Percentiles rank a stretch among this genome's conserved stretches.
Conservation (phyloP, 2,113 vertebrate genomes). For the Ptilorrhoa leucosticta region DNA sequence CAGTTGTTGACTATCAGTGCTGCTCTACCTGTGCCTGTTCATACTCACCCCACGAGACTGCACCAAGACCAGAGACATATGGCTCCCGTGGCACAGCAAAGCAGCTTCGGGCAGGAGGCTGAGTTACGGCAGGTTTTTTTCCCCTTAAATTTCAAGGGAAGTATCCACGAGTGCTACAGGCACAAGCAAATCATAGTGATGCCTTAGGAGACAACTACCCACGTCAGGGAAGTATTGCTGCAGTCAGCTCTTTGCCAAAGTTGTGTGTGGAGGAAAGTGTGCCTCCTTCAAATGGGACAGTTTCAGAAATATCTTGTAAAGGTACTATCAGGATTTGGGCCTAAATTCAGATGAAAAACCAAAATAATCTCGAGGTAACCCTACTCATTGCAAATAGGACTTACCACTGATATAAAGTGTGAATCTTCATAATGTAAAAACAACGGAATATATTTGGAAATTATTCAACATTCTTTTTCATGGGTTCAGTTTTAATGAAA, state of each 20-base stretch:
- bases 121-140: neutral
- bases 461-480: neutral
- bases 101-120: neutral
- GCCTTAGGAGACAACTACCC: neutral
- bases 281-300: neutral
- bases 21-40: neutral
- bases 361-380: neutral
- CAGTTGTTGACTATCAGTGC: neutral
- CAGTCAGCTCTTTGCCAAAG: neutral
- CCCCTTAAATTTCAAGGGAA: neutral
- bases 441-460: neutral
- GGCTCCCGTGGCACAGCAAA: neutral
- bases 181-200: neutral
- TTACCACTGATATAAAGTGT: neutral
- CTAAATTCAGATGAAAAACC: neutral
- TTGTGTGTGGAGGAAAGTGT: accelerated
- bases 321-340: neutral
- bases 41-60: accelerated
- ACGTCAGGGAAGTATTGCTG: neutral
- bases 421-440: neutral
- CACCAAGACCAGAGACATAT: neutral
- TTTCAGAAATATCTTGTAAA: neutral
- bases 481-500: neutral
- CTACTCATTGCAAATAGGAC: neutral
- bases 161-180: no score